phyloP scores from a whole-genome alignment of 1,140 invertebrate species.

The Chlorops oryzae region DNA sequence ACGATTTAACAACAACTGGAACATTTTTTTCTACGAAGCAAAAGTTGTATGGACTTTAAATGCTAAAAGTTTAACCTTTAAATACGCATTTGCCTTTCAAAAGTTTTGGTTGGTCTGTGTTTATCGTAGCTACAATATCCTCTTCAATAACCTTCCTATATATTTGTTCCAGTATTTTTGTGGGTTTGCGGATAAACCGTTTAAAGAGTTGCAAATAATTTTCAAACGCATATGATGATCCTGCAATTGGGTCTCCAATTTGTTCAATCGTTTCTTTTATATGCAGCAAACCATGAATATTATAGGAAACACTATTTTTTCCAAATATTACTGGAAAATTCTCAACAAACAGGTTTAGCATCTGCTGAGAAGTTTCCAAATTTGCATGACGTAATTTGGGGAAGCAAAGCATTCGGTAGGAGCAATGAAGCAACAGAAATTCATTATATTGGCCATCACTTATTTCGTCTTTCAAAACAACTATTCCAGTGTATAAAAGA shows the following conservation, averaged over 20 bases:
- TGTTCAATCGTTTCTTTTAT: conserved; percentile 6
- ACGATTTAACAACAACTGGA: too few relatives aligned
- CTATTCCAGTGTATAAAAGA: conserved; percentile 12
- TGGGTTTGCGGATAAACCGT: conserved; percentile 8
- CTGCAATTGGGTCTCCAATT: not conserved
- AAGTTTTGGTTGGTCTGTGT: too few relatives aligned
- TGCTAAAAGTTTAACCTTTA: not conserved
- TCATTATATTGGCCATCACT: not conserved
- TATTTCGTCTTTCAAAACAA: conserved; percentile 5
- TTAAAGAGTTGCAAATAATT: conserved; percentile 13
- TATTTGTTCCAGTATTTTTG: conserved; percentile 10
- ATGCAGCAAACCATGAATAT: conserved; percentile 11
- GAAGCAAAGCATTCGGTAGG: conserved; percentile 12
- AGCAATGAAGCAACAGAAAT: conserved; percentile 6
- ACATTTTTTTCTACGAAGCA: conserved; percentile 1
- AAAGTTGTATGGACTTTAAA: not conserved
- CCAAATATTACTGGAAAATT: conserved; percentile 11
- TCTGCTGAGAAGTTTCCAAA: conserved; percentile 1
- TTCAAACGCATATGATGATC: conserved; percentile 12
- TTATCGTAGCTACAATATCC: too few relatives aligned
- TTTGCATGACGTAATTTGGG: conserved; percentile 4
- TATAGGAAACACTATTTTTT: conserved; percentile 9
- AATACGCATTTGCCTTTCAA: not conserved
- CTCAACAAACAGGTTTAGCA: conserved; percentile 11
- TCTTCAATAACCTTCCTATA: conserved; percentile 3